Evolutionary conservation across 2,888 invertebrate species (phyloP).

Genomic region (Papilio protenor): DNA sequence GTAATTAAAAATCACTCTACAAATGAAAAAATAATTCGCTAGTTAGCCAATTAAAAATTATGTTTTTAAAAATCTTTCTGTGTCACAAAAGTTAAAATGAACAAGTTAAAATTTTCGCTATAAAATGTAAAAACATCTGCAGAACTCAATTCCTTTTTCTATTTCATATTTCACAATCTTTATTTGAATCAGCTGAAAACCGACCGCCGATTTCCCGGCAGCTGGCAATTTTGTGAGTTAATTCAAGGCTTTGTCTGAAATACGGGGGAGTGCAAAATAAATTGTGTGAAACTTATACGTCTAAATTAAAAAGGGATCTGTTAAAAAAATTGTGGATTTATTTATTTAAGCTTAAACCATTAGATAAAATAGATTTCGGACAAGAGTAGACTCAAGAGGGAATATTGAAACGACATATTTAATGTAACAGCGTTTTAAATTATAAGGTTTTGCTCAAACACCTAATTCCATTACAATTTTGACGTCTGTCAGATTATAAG

Average conservation of each 20-base stretch:
- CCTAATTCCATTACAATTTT: too few relatives aligned
- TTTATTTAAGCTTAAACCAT: background rate
- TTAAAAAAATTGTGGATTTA: slow-evolving; percentile 24
- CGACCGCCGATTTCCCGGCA: slow-evolving; percentile 17
- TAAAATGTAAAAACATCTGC: slow-evolving; percentile 11
- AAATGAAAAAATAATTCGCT: background rate
- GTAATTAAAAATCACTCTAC: background rate
- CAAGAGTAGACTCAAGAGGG: too few relatives aligned
- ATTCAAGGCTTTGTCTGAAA: slow-evolving; percentile 35
- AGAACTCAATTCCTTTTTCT: slow-evolving; percentile 28
- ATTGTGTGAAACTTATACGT: slow-evolving; percentile 26
- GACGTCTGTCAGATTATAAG: too few relatives aligned
- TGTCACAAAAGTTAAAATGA: background rate
- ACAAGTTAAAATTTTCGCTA: background rate
- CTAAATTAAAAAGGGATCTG: slow-evolving; percentile 26
- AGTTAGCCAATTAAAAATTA: background rate
- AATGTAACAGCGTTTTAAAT: too few relatives aligned
- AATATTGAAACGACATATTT: too few relatives aligned
- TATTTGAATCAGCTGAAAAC: slow-evolving; percentile 36
- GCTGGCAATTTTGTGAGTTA: slow-evolving; percentile 38
- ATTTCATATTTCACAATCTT: slow-evolving; percentile 38
- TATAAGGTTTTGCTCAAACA: too few relatives aligned
- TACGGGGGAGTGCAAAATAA: slow-evolving; percentile 15
- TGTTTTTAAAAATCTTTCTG: background rate
- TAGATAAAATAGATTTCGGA: too few relatives aligned